Evolutionary conservation across 2,888 invertebrate species (phyloP), one percentile per base, ranked within the genome.

Genomic region (Lithophane leautieri): DNA sequence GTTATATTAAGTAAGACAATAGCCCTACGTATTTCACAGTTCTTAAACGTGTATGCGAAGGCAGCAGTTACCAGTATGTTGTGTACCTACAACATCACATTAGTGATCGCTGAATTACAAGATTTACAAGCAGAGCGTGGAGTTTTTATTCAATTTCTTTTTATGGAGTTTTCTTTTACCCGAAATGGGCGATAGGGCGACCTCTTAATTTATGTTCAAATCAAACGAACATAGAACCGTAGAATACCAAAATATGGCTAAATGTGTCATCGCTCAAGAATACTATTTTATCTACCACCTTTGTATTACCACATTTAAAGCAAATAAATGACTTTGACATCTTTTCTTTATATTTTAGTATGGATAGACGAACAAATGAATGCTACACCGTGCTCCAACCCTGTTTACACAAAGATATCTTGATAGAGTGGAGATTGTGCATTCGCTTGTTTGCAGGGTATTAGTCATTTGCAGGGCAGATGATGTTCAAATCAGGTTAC

Each of bases 341-440:
- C 0, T 25, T 25, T 25, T 56, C 16, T 54, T 11, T 22, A 54
- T 54, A 56, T 56, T 56, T 28, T 56, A 7, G 25, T 56, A 56
- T 56, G 16, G 25, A 16, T 56, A 56, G 16, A 56, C 56, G 6
- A 25, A 56, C 7, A 14, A 56, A 56, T 25, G 2, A 56, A 56
- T 25, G 14, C 2, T 56, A 14, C n/a, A 25, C 25, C 7, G n/a
- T 25, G 14, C 2, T 56, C 25, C 25, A 25, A 56, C 7, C 6
- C 54, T 22, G 50, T 52, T 54, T 54, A 54, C 52, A n/a, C n/a
- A 54, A 54, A 54, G n/a, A n/a, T 54, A n/a, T n/a, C n/a, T 54
- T n/a, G 12, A n/a, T n/a, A n/a, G 12, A n/a, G n/a, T n/a, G 28
- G 28, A 16, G 19, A 28, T 60, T 19, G 19, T 34, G 19, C 6